Base-by-base conservation (phyloP, 2,888 invertebrate species). In the Harpagoxenus sublaevis region DNA sequence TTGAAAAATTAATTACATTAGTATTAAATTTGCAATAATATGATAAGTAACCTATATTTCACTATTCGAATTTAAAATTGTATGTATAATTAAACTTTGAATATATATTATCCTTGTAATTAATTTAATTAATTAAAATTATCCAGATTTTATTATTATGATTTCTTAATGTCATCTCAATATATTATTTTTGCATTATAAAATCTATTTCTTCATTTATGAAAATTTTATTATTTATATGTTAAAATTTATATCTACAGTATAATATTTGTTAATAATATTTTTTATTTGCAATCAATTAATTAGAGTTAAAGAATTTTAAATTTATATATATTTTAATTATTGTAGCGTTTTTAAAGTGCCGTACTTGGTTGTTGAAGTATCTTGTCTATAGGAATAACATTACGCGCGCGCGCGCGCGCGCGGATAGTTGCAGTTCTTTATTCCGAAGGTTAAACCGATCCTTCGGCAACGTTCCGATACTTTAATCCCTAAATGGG, bases 401-500 rank as follows among this genome's bases (percentile, higher is more conserved):
- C 60, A 60, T 81, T 60, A 48, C 79, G 35, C 6, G 35, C 35
- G 35, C 35, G 35, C n/a, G n/a, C 35, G 5, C 6, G 35, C 35
- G 35, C 35, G 0, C 35, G 35, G 60, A 60, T 45, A 39, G 70
- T 15, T 55, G 42, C 77, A 42, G 55, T 10, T 60, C 60, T 74
- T 62, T 74, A 75, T 81, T 60, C 60, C 23, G 60, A 81, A 39
- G 75, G 79, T 81, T 81, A 81, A 81, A 81, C 60, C 57, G 60
- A 81, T 48, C 79, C 75, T 75, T 75, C 79, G 60, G 48, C 79
- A 60, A 39, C 79, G 75, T 81, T 81, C 79, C 79, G 79, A 81
- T 81, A 81, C 79, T 81, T 81, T 81, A 81, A 81, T 81, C 79
- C 60, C 12, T 75, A 81, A 81, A 81, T 75, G 79, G 75, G 23